Percentiles rank a stretch among this genome's conserved stretches.
phyloP scores from a whole-genome alignment of 2,888 invertebrate genomes.

The Chrysolina haemoptera region DNA sequence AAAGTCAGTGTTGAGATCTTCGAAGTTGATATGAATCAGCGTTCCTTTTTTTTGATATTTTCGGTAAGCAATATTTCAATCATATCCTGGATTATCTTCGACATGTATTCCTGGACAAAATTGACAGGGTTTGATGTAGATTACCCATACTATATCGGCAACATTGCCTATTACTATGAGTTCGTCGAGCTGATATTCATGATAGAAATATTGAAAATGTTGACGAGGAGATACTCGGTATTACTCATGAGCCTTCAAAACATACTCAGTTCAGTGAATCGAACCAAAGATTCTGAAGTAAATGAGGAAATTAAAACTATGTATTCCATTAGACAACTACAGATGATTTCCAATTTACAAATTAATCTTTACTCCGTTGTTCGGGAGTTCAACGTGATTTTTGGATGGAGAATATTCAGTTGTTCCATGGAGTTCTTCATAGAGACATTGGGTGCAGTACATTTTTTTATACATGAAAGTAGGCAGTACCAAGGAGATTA shows the following conservation, averaged over 20 bases:
- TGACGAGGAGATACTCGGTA: not conserved
- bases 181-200: conserved; percentile 10
- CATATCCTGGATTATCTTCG: not conserved
- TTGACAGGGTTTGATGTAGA: not conserved
- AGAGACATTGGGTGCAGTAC: not conserved
- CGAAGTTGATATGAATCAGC: not conserved
- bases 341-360: not conserved
- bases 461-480: conserved; percentile 5
- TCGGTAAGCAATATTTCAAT: not conserved
- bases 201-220: conserved; percentile 12
- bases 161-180: not conserved
- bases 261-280: not conserved
- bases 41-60: not conserved
- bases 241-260: not conserved
- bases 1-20: not conserved
- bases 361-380: conserved; percentile 1
- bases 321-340: not conserved
- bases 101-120: conserved; percentile 6
- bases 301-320: not conserved
- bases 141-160: conserved; percentile 11
- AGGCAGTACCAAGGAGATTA: not conserved
- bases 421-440: conserved; percentile 5
- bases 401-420: conserved; percentile 16
- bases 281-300: too few species aligned
- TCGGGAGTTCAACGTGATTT: conserved; percentile 5